A percentile compares a stretch with the other conserved stretches of the same genome.
Conservation (phyloP, 1,140 invertebrate genomes). For the Phenacoccus solenopsis region DNA sequence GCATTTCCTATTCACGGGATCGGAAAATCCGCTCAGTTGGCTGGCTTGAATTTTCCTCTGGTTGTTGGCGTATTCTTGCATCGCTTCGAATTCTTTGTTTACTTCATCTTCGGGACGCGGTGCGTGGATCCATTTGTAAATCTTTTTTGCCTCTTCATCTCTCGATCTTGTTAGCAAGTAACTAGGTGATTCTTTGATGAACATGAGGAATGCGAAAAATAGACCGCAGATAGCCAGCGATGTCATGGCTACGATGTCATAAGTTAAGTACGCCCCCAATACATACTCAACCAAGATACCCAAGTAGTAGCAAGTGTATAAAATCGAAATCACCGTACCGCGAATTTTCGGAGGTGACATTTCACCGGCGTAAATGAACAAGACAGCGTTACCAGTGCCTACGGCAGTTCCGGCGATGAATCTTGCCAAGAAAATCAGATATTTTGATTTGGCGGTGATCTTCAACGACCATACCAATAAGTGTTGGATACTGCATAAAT, state of each 20-base stretch:
- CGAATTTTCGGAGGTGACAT: constrained; percentile 39
- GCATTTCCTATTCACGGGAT: constrained; percentile 23
- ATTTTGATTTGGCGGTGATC: constrained; percentile 34
- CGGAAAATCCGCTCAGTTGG: constrained; percentile 18
- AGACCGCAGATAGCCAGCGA: constrained; percentile 45
- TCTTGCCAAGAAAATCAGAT: constrained; percentile 40
- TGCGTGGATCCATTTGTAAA: constrained; percentile 59
- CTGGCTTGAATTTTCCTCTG: constrained; percentile 15
- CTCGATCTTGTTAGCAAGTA: constrained; percentile 48
- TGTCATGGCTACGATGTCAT: constrained; percentile 49
- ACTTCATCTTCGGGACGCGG: constrained; percentile 54
- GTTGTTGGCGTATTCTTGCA: constrained; percentile 20
- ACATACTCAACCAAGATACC: constrained; percentile 65
- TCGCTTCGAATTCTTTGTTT: constrained; percentile 39
- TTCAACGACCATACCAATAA: constrained; percentile 49
- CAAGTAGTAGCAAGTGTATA: constrained; percentile 63
- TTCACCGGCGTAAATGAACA: constrained; percentile 77
- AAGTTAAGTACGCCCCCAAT: constrained; percentile 57
- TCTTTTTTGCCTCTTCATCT: constrained; percentile 45
- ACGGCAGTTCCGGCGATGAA: constrained; percentile 47
- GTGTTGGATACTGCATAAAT: constrained; percentile 62
- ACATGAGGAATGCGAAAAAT: constrained; percentile 52
- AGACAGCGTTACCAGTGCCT: constrained; percentile 58
- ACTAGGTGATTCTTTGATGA: constrained; percentile 72
- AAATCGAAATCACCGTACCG: constrained; percentile 48